Conservation (phyloP, 2,797 vertebrate genomes). For the Anguilla megastoma region DNA sequence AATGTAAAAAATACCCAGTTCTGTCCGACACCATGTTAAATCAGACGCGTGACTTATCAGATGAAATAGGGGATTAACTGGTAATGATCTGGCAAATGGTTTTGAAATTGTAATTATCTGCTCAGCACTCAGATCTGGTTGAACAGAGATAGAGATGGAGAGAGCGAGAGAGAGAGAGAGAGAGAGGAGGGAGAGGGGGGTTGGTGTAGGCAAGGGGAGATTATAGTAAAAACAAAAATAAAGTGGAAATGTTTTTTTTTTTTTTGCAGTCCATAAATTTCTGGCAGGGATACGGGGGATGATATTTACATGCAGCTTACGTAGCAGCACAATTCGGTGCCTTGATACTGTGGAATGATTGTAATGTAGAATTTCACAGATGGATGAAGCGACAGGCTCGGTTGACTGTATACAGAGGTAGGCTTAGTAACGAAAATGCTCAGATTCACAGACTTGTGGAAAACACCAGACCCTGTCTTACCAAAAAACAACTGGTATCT, state of each 20-base stretch:
- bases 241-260: conserved; percentile 12
- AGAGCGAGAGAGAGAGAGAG: not conserved
- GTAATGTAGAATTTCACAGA: conserved; percentile 12
- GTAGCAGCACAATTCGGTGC: not conserved
- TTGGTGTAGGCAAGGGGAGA: not conserved
- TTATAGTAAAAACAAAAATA: conserved; percentile 12
- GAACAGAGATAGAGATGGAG: conserved; percentile 33
- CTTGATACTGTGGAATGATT: conserved; percentile 5
- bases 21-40: conserved; percentile 64
- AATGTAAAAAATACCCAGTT: conserved; percentile 59
- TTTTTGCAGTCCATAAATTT: conserved; percentile 24
- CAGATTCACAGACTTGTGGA: not conserved
- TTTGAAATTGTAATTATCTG: conserved; percentile 76
- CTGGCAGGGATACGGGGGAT: not conserved
- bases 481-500: not conserved
- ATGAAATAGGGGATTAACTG: conserved; percentile 74
- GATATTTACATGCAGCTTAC: conserved; percentile 20
- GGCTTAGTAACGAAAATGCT: not conserved
- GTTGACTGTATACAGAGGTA: not conserved
- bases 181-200: conserved; percentile 19
- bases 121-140: conserved; percentile 54
- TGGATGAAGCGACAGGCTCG: not conserved
- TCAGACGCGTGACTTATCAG: conserved; percentile 73
- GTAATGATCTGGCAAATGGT: conserved; percentile 78
- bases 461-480: not conserved